phyloP scores from a whole-genome alignment of 2,797 vertebrate species.

The Euphonia xanthogaster region DNA sequence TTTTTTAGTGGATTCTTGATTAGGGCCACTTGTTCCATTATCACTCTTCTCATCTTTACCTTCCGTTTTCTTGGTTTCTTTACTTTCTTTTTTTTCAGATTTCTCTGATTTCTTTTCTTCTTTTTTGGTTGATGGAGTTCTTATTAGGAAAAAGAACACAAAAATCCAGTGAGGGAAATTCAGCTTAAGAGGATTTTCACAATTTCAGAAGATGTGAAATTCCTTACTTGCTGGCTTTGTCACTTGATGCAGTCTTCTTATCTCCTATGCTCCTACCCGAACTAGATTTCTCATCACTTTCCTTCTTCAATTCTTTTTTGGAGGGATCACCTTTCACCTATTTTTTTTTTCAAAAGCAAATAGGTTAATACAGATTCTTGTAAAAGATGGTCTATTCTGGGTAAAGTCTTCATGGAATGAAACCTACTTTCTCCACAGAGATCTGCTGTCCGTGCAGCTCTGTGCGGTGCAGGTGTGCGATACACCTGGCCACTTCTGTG shows the following conservation, averaged over 20 bases:
- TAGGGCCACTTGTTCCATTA: conserved; percentile 75
- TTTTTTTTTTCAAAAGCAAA: not conserved
- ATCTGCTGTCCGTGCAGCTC: conserved; percentile 97
- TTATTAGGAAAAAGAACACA: conserved; percentile 55
- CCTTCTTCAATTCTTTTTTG: conserved; percentile 94
- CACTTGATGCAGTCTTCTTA: conserved; percentile 82
- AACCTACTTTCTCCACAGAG: conserved; percentile 92
- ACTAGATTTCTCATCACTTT: conserved; percentile 87
- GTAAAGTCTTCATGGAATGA: not conserved
- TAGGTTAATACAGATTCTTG: not conserved
- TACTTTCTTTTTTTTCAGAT: conserved; percentile 87
- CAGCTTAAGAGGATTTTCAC: not conserved
- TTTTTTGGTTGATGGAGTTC: conserved; percentile 86
- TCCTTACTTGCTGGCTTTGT: conserved; percentile 83
- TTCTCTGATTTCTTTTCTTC: conserved; percentile 97
- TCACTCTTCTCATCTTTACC: conserved; percentile 85
- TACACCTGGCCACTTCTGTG: conserved; percentile 89
- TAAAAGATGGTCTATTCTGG: not conserved
- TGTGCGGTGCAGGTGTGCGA: conserved; percentile 92
- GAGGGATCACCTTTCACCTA: conserved; percentile 96
- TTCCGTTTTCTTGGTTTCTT: conserved; percentile 89
- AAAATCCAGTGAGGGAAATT: not conserved
- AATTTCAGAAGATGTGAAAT: not conserved
- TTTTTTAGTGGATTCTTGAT: conserved; percentile 83
- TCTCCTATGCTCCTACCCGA: conserved; percentile 83